phyloP scores from a whole-genome alignment of 2,113 vertebrate genomes.

The Petrocephalus microphthalmus region DNA sequence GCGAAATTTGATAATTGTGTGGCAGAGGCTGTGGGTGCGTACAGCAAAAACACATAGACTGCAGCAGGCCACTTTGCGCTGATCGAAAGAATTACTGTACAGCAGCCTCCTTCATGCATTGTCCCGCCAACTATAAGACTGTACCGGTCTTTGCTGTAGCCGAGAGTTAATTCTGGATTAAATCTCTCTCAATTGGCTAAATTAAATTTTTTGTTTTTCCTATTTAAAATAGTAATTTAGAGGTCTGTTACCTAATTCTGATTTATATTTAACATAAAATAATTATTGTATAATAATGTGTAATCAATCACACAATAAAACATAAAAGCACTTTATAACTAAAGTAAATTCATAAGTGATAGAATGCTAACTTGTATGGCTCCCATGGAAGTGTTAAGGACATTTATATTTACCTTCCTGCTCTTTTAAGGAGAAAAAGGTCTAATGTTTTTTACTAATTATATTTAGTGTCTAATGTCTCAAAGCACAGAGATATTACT shows the following conservation, averaged over 20 bases:
- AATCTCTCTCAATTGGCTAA: background rate
- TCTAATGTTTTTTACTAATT: background rate
- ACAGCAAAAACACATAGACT: background rate
- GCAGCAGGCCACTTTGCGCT: background rate
- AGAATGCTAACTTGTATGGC: background rate
- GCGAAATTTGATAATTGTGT: background rate
- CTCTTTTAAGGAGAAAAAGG: background rate
- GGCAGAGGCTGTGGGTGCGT: background rate
- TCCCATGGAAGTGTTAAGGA: background rate
- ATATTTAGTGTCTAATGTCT: background rate
- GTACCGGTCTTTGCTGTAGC: background rate
- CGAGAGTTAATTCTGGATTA: background rate
- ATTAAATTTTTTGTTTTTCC: background rate
- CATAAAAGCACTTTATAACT: background rate
- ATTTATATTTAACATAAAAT: background rate
- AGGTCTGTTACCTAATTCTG: background rate
- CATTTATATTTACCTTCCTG: background rate
- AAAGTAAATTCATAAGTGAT: background rate
- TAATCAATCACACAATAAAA: background rate
- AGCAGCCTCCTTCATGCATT: too few relatives aligned
- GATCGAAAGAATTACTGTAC: background rate
- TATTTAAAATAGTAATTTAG: background rate
- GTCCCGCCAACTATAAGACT: background rate
- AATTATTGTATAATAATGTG: background rate
- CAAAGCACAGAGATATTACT: background rate